A percentile compares a stretch with the other conserved stretches of the same genome.
These are phyloP conservation scores for Coranthus polyacanthus DNA, from an alignment of 2,797 vertebrate genomes.

Conservation along the genomic window DNA sequence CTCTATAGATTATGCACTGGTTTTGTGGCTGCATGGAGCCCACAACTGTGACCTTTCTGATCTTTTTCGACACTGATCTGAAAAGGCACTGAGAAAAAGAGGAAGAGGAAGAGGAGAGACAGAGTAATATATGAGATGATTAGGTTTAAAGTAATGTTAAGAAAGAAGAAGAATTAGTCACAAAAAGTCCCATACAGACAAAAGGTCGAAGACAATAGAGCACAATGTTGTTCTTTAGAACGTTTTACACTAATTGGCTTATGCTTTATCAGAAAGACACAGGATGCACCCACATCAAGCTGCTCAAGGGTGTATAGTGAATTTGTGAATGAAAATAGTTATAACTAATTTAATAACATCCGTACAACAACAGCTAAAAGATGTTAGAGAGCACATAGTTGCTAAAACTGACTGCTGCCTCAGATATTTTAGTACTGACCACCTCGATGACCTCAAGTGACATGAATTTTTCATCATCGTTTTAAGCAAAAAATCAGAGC, in stretches of 20 bases:
- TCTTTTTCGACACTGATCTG: neutral
- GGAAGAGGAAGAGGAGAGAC: neutral
- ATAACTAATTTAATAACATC: neutral
- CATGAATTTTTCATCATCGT: too few relatives aligned
- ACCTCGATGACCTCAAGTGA: constrained; percentile 46
- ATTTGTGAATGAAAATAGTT: neutral
- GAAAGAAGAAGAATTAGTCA: too few relatives aligned
- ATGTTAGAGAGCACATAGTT: neutral
- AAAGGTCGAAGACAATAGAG: constrained; percentile 5
- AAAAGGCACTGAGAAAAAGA: too few relatives aligned
- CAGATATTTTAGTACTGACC: neutral
- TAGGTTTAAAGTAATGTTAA: constrained; percentile 5
- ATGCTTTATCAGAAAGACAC: neutral
- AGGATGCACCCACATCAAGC: neutral
- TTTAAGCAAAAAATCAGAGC: constrained; percentile 22
- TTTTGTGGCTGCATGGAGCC: constrained; percentile 9
- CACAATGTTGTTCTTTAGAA: too few relatives aligned
- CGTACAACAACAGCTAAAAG: neutral
- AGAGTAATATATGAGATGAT: neutral
- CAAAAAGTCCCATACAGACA: constrained; percentile 6
- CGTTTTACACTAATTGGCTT: too few relatives aligned
- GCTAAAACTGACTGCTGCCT: neutral
- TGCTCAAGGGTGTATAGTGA: too few relatives aligned
- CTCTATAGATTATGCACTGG: constrained; percentile 21
- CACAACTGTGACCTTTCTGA: constrained; percentile 12